Evolutionary conservation across 2,888 invertebrate species (phyloP).

Genomic region (Diabrotica balteata): DNA sequence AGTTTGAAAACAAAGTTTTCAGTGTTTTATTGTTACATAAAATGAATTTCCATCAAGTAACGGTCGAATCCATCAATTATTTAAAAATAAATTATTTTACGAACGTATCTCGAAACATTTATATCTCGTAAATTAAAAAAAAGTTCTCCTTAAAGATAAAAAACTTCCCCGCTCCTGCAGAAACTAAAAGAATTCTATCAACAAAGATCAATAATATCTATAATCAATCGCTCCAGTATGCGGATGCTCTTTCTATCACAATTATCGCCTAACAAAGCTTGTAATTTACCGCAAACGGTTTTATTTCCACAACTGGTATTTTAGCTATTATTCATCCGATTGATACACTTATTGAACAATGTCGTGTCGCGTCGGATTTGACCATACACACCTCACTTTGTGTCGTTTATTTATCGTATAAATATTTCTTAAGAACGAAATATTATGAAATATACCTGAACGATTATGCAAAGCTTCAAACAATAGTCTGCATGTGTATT

Average conservation of each 20-base stretch:
- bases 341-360: background rate
- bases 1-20: too few species aligned
- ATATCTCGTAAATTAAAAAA: too few species aligned
- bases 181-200: background rate
- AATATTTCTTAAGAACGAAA: background rate
- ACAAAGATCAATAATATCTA: background rate
- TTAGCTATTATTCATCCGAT: background rate
- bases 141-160: too few species aligned
- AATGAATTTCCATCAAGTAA: too few species aligned
- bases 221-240: slow-evolving; percentile 5
- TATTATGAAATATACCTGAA: background rate
- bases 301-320: background rate
- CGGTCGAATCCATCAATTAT: too few species aligned
- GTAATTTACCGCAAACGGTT: background rate
- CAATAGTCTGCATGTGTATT: too few species aligned
- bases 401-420: background rate
- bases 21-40: too few species aligned
- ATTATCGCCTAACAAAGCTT: background rate
- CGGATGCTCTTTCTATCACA: slow-evolving; percentile 9
- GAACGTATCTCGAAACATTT: too few species aligned
- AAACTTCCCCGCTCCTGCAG: too few species aligned
- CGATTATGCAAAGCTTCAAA: too few species aligned
- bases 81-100: too few species aligned
- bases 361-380: background rate
- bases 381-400: slow-evolving; percentile 4